A percentile compares a stretch with the other conserved stretches of the same genome.
Evolutionary conservation across 2,888 invertebrate species (phyloP).

Genomic region (Elmis aenea): DNA sequence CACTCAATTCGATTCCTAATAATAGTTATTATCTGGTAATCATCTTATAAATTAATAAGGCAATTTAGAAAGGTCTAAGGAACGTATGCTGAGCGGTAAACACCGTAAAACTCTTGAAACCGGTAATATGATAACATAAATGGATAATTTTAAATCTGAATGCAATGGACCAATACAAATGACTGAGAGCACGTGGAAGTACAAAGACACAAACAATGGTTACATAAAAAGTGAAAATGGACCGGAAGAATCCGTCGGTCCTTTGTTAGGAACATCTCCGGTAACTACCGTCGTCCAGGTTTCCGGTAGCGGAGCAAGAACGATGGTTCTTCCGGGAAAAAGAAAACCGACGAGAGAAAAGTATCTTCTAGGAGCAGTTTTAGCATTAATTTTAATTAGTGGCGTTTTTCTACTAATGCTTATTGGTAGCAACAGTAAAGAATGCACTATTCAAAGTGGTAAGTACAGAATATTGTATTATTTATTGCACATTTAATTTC

Average conservation of each 20-base stretch:
- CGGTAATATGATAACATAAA: too few species aligned
- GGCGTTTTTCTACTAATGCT: constrained; percentile 35
- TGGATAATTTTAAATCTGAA: constrained; percentile 20
- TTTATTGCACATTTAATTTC: too few species aligned
- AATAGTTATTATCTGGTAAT: too few species aligned
- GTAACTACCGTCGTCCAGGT: constrained; percentile 41
- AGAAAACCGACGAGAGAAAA: constrained; percentile 31
- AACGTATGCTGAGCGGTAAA: too few species aligned
- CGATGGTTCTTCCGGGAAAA: constrained; percentile 36
- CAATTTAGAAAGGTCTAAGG: too few species aligned
- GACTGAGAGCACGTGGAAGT: constrained; percentile 30
- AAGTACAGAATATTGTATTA: constrained; percentile 28
- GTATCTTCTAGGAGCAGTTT: constrained; percentile 36
- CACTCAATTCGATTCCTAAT: too few species aligned
- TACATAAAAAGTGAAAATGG: constrained; percentile 30
- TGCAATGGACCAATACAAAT: constrained; percentile 31
- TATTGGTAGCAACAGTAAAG: constrained; percentile 29
- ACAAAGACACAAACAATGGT: constrained; percentile 35
- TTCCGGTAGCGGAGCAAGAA: constrained; percentile 38
- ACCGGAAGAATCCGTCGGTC: constrained; percentile 26
- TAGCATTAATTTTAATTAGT: constrained; percentile 37
- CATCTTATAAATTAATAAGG: too few species aligned
- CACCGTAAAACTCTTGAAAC: too few species aligned
- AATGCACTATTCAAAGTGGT: constrained; percentile 31
- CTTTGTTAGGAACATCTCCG: constrained; percentile 26